These are phyloP conservation scores for Candidula unifasciata DNA, from an alignment of 2,888 invertebrate genomes.

Conservation along the genomic window DNA sequence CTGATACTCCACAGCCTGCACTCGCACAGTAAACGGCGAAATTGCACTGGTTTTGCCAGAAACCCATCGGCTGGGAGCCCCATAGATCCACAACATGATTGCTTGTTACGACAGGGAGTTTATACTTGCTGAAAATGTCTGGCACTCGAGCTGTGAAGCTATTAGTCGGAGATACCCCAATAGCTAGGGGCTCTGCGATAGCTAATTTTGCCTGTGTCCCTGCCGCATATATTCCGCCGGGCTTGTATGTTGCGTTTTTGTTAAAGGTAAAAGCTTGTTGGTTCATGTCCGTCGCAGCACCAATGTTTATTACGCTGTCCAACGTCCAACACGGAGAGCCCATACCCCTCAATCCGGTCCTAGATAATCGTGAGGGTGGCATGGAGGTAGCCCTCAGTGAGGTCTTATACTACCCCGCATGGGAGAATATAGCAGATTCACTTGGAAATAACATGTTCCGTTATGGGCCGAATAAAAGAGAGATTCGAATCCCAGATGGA, in stretches of 20 bases:
- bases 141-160: no score
- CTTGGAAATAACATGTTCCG: no score
- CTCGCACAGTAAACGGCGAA: no score
- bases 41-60: slow-evolving; percentile 24
- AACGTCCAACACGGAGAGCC: not conserved
- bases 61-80: not conserved
- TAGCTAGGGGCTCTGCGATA: not conserved
- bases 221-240: not conserved
- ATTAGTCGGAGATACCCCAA: not conserved
- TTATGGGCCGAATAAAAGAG: no score
- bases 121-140: no score
- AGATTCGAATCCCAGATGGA: not conserved
- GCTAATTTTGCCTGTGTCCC: not conserved
- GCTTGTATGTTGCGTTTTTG: not conserved
- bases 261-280: not conserved
- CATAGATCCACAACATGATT: not conserved
- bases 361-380: no score
- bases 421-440: no score
- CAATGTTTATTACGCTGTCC: not conserved
- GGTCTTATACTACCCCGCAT: no score
- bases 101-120: no score
- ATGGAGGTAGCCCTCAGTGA: no score
- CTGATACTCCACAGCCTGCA: no score
- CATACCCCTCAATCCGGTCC: no score
- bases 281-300: not conserved